These are phyloP conservation scores for Bujurquina vittata DNA, from an alignment of 2,113 vertebrate species.

Conservation along the genomic window DNA sequence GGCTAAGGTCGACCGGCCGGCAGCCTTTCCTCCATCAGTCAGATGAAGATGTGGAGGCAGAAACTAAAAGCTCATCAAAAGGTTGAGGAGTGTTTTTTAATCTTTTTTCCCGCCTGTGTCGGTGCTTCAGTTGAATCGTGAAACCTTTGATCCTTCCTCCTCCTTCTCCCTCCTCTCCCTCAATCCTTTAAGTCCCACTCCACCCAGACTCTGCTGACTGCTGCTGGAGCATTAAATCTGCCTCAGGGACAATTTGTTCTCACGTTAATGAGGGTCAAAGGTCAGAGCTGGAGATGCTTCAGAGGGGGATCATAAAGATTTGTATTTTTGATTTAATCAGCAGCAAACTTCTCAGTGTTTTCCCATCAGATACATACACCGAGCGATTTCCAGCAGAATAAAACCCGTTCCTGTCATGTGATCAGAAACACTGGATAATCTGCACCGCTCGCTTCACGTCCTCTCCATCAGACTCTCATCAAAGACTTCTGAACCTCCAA, in stretches of 20 bases:
- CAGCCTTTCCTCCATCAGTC: neutral
- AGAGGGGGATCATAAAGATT: neutral
- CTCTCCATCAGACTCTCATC: too few relatives aligned
- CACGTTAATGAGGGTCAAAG: neutral
- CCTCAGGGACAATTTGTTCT: neutral
- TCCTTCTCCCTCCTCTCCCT: neutral
- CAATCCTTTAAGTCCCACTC: neutral
- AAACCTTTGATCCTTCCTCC: constrained; percentile 10
- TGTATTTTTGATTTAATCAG: neutral
- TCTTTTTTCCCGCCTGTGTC: constrained; percentile 1
- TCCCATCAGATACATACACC: neutral
- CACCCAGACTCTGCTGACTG: constrained; percentile 7
- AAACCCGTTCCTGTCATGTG: neutral
- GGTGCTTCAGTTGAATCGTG: neutral
- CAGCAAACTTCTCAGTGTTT: too few relatives aligned
- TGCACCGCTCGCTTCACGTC: too few relatives aligned
- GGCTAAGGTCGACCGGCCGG: neutral
- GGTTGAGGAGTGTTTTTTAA: neutral
- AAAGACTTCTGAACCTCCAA: too few relatives aligned
- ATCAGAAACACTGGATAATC: neutral
- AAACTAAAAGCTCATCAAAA: constrained; percentile 11
- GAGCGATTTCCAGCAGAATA: neutral
- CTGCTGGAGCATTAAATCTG: neutral
- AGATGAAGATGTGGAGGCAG: neutral
- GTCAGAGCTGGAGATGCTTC: neutral